Percentiles rank a stretch among this genome's conserved stretches.
Evolutionary conservation across 2,113 vertebrate species (phyloP).

Genomic region (Caranx ignobilis): DNA sequence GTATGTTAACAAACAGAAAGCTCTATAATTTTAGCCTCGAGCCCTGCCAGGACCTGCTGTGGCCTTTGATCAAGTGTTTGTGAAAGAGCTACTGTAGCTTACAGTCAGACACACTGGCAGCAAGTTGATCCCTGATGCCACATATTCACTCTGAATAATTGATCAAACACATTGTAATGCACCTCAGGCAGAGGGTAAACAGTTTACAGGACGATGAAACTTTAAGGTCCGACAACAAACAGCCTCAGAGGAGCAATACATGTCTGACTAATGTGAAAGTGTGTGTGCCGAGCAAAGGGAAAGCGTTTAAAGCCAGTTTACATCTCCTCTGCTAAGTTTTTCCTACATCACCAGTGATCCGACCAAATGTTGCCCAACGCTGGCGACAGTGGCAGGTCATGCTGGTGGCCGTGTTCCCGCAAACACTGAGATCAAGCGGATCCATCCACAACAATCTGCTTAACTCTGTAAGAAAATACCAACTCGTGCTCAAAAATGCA

Average conservation of each 20-base stretch:
- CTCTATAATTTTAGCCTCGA: background rate
- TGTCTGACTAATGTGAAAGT: background rate
- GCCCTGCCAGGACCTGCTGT: background rate
- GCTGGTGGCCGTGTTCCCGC: too few species aligned
- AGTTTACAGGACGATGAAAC: background rate
- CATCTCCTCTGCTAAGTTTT: background rate
- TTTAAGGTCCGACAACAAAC: conserved; percentile 2
- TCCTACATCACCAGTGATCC: background rate
- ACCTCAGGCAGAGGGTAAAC: conserved; percentile 30
- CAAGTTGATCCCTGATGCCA: conserved; percentile 59
- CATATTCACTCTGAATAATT: conserved; percentile 58
- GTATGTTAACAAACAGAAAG: background rate
- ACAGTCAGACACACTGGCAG: conserved; percentile 31
- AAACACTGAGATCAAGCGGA: background rate
- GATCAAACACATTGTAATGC: conserved; percentile 27
- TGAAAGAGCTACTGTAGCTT: conserved; percentile 29
- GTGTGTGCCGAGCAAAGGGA: background rate
- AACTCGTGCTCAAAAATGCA: background rate
- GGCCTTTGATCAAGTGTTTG: conserved; percentile 19
- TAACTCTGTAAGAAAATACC: background rate
- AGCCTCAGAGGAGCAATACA: conserved; percentile 4
- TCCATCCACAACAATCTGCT: background rate
- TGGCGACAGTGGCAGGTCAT: too few species aligned
- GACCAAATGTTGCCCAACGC: background rate
- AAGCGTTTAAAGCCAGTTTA: background rate